phyloP scores from a whole-genome alignment of 2,888 invertebrate species.

The Cylindroiulus punctatus region DNA sequence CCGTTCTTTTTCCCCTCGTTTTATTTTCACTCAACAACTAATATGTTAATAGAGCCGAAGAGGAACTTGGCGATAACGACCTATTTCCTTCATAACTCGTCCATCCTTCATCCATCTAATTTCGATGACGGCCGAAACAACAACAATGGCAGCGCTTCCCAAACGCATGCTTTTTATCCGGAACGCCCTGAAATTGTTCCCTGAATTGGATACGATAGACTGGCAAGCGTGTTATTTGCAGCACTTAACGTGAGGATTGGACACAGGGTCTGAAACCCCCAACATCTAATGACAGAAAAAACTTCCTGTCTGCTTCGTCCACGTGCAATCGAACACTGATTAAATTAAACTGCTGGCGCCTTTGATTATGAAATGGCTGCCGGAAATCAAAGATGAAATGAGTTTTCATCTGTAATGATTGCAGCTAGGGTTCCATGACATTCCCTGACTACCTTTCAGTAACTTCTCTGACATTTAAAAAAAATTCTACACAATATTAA shows the following conservation, averaged over 20 bases:
- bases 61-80: constrained; percentile 52
- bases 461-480: no score
- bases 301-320: not conserved
- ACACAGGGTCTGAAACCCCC: not conserved
- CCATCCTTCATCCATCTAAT: constrained; percentile 52
- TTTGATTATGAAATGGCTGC: not conserved
- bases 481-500: no score
- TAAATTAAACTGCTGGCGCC: not conserved
- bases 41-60: constrained; percentile 48
- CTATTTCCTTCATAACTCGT: constrained; percentile 36
- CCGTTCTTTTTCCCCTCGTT: constrained; percentile 37
- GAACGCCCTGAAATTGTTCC: not conserved
- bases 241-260: not conserved
- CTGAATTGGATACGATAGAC: not conserved
- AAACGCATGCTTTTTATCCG: not conserved
- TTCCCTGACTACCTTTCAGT: no score
- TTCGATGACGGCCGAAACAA: constrained; percentile 50
- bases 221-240: constrained; percentile 19
- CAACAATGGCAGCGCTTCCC: constrained; percentile 1
- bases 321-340: not conserved
- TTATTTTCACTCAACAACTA: constrained; percentile 45
- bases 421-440: no score
- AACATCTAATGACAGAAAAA: constrained; percentile 26
- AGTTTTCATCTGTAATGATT: no score
- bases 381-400: not conserved